Base-by-base conservation (phyloP, 2,888 invertebrate genomes). In the Melanostoma scalare region DNA sequence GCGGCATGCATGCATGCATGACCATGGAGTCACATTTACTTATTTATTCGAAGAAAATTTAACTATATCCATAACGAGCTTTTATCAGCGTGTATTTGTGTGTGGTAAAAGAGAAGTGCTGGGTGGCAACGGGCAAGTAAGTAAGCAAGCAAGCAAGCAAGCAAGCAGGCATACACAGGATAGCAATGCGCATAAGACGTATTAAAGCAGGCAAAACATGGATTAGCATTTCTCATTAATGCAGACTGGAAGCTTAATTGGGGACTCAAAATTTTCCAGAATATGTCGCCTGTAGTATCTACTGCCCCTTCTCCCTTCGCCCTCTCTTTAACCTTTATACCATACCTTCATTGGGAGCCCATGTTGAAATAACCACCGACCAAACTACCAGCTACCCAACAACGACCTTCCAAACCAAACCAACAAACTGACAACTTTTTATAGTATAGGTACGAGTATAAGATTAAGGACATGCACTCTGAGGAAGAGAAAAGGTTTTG, bases 171-270 rank as follows among this genome's bases (percentile, higher is more conserved):
- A 84, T 63, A 67, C 53, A 79, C 42, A 74, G 73, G 74, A 84
- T 40, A 61, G 74, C 71, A 78, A 74, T 82, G 73, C 69, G 73
- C 82, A 84, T 74, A 84, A 79, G 84, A 84, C 52, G 74, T 84
- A 84, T 84, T 84, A 79, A 84, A 79, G 67, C 84, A 86, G 85
- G 86, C 86, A 85, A 85, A 86, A 86, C 86, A 86, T 86, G 86
- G 87, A 87, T 86, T 87, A 87, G 86, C 86, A 87, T 86, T 87
- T 87, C 87, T 86, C 87, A 86, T 87, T 87, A 87, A 87, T 87
- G 86, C 86, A 86, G 86, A 86, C 86, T 86, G 75, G 86, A 86
- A 86, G 86, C 87, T 87, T 87, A 87, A 87, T 87, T 87, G 86
- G 86, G 84, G 84, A 85, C 84, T 86, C 86, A 86, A 86, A 75